phyloP scores from a whole-genome alignment of 2,888 invertebrate species.

The Acrocera orbiculus region DNA sequence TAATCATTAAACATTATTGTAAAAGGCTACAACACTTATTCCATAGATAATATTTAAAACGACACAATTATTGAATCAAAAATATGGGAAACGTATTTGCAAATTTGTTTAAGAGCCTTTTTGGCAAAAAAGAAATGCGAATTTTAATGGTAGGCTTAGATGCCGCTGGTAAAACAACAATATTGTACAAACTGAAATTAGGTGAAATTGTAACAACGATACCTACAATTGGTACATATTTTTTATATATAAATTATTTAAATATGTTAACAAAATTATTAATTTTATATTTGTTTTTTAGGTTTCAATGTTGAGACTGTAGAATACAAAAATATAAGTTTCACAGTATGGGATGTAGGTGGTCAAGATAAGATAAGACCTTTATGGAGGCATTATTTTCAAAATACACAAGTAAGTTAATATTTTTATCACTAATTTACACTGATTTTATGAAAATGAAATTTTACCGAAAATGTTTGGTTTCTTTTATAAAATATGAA shows the following conservation, averaged over 20 bases:
- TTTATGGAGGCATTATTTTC: constrained; percentile 96
- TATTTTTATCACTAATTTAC: no score
- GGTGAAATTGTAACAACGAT: constrained; percentile 99
- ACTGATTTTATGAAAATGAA: no score
- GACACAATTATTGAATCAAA: not conserved
- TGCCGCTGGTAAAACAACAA: constrained; percentile 99
- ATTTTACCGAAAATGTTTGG: no score
- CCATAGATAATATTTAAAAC: no score
- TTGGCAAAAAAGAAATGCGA: constrained; percentile 99
- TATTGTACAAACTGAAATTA: constrained; percentile 98
- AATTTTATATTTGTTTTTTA: constrained; percentile 29
- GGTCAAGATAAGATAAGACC: constrained; percentile 97
- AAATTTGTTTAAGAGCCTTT: constrained; percentile 95
- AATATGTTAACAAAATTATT: constrained; percentile 7
- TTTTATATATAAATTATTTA: constrained; percentile 6
- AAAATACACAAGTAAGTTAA: constrained; percentile 79
- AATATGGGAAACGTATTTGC: constrained; percentile 97
- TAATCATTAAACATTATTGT: no score
- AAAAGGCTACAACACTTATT: no score
- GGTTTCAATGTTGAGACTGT: constrained; percentile 97
- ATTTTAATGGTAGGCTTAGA: constrained; percentile 99
- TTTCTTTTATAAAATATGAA: no score
- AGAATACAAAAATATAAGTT: constrained; percentile 98
- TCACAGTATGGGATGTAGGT: constrained; percentile 96
- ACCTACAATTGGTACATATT: constrained; percentile 88